Base-by-base conservation (phyloP, 2,888 invertebrate genomes). In the Galerucella pusilla region DNA sequence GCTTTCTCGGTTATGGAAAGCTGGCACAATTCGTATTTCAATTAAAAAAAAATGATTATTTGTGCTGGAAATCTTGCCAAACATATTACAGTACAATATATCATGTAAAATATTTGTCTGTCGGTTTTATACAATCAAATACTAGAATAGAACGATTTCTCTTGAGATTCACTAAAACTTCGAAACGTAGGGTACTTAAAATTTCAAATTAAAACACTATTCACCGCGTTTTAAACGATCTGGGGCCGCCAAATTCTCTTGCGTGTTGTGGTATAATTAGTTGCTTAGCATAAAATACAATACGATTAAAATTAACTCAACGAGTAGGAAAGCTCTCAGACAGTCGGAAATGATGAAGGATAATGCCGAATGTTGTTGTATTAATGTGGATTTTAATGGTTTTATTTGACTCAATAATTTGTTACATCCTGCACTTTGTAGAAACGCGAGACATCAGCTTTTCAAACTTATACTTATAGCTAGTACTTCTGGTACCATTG, bases 221-320 rank as follows among this genome's bases (percentile, higher is more conserved):
- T 84, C 84, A 82, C 82, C 81, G 82, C 81, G 82, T 81, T 84
- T 83, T 81, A 85, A 85, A 82, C 83, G 84, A 84, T 83, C 81
- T 81, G 84, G 83, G 83, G 79, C 80, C 72, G 80, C 80, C 81
- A 74, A 80, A 78, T 79, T 82, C 84, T 84, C 85, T 79, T 75
- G 84, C 83, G 84, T 85, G 83, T 79, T 79, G 77, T 80, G 77
- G 81, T 82, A 83, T 84, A 85, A 85, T 85, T 85, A 85, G 83
- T 85, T 85, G 82, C 81, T 84, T 83, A 83, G 81, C 83, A 82
- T 84, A 84, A 84, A 84, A 83, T 84, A 83, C 83, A 83, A 83
- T 83, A 80, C 82, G 83, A 85, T 85, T 85, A 84, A 76, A 76
- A 76, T 77, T 75, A 84, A 84, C 81, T 80, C 75, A 7, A 7